Conservation (phyloP, 2,797 vertebrate species). For the Sphenopsis melanotis region DNA sequence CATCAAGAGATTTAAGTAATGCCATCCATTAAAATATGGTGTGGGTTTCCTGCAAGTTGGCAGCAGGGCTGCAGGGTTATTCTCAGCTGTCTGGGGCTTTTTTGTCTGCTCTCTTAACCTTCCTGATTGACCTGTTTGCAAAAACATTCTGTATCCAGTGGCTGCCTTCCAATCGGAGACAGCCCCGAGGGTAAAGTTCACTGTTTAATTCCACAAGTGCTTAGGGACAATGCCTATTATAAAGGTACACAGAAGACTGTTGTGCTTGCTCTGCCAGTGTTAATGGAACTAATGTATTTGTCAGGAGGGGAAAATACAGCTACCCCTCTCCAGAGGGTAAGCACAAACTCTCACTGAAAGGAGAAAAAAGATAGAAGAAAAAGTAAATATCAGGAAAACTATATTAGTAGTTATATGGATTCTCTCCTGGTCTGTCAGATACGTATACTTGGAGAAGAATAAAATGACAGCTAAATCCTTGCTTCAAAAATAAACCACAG, state of each 20-base stretch:
- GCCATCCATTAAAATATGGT: constrained; percentile 7
- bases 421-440: neutral
- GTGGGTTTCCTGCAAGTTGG: constrained; percentile 13
- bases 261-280: neutral
- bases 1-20: neutral
- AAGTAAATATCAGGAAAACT: neutral
- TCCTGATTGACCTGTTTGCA: constrained; percentile 38
- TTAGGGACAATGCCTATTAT: neutral
- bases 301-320: neutral
- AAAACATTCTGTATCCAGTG: constrained; percentile 5
- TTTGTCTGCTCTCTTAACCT: constrained; percentile 22
- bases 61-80: neutral
- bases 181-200: neutral
- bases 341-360: neutral
- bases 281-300: neutral
- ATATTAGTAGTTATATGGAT: neutral
- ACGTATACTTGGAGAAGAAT: neutral
- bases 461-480: neutral
- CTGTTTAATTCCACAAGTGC: constrained; percentile 30
- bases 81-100: neutral
- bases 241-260: neutral
- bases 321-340: neutral
- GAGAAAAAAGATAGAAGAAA: neutral
- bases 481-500: neutral
- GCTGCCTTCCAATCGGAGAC: neutral